Conservation (phyloP, 2,888 invertebrate genomes). For the Diadegma fenestrale region DNA sequence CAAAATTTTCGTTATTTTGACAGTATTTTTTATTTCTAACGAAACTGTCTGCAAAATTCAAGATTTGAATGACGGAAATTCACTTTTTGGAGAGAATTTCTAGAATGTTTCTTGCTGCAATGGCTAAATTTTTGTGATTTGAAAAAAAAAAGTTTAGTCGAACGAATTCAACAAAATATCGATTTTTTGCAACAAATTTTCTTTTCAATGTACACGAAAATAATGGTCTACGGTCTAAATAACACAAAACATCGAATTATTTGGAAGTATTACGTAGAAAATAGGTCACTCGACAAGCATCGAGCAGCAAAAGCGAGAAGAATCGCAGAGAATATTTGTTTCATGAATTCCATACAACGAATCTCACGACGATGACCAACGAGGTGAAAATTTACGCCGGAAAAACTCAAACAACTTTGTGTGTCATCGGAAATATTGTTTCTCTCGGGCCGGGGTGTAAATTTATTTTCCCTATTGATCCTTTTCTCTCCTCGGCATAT, state of each 20-base stretch:
- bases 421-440: conserved; percentile 21
- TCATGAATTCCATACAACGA: neutral
- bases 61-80: no score
- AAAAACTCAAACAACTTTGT: conserved; percentile 16
- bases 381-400: conserved; percentile 16
- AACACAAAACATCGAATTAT: neutral
- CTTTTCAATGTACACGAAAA: no score
- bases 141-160: no score
- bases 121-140: no score
- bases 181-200: no score
- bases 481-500: conserved; percentile 17
- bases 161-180: no score
- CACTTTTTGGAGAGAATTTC: no score
- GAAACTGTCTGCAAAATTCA: no score
- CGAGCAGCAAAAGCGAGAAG: neutral
- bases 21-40: no score
- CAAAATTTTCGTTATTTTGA: no score
- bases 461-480: conserved; percentile 11
- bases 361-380: conserved; percentile 14
- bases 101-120: no score
- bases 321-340: conserved; percentile 25
- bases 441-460: conserved; percentile 25
- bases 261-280: neutral
- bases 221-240: no score
- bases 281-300: neutral